phyloP scores from a whole-genome alignment of 2,113 vertebrate genomes.

The Terrapene triunguis region DNA sequence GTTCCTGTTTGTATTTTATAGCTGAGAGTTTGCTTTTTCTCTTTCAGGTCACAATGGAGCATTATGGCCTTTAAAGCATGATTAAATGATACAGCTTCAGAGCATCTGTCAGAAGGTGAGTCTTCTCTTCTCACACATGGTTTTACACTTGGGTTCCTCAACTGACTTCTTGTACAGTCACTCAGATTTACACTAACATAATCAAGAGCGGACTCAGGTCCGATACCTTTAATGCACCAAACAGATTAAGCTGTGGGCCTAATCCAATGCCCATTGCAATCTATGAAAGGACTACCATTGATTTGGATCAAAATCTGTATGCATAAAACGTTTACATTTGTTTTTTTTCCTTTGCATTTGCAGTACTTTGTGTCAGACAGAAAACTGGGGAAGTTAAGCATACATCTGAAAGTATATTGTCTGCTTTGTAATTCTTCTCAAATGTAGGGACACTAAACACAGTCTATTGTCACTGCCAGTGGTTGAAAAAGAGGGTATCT shows the following conservation, averaged over 20 bases:
- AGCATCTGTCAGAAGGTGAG: neutral
- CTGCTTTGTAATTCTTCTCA: neutral
- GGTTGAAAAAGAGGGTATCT: neutral
- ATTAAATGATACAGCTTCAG: neutral
- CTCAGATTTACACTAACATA: neutral
- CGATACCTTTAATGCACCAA: neutral
- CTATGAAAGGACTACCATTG: neutral
- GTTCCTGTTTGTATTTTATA: neutral
- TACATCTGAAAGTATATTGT: fast-evolving
- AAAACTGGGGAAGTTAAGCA: neutral
- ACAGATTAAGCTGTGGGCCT: fast-evolving
- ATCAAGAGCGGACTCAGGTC: neutral
- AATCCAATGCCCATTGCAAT: neutral
- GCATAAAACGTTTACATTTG: neutral
- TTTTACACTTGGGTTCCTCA: neutral
- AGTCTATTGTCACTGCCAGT: neutral
- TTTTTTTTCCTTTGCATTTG: neutral
- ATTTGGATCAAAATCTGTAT: neutral
- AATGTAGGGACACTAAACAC: neutral
- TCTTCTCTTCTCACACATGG: neutral
- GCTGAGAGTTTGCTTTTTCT: neutral
- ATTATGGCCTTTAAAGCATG: fast-evolving
- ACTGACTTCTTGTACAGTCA: neutral
- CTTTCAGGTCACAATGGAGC: neutral
- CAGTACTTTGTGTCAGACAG: neutral